Evolutionary conservation across 2,113 vertebrate species (phyloP).

Genomic region (Bubo bubo): DNA sequence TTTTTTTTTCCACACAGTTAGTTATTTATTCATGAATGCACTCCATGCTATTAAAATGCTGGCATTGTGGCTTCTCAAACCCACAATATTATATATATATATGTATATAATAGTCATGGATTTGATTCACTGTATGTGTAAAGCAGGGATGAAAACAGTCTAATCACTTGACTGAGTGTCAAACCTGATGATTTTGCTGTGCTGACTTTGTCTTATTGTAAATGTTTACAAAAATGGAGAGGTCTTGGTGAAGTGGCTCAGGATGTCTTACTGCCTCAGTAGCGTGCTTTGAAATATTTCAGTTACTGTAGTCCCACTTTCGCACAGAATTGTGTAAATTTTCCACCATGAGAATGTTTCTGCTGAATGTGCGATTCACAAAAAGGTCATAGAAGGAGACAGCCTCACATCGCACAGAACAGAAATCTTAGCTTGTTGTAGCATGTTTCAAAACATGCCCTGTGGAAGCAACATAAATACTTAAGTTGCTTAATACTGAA

Average conservation of each 20-base stretch:
- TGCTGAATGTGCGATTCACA: neutral
- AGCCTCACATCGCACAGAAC: accelerated
- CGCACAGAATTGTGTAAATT: neutral
- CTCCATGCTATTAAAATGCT: neutral
- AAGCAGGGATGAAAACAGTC: neutral
- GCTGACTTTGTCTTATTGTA: neutral
- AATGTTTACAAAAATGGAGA: neutral
- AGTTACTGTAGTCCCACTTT: neutral
- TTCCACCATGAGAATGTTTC: accelerated
- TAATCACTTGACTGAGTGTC: neutral
- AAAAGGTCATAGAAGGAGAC: neutral
- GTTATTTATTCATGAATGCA: neutral
- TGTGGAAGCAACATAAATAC: neutral
- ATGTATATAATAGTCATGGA: neutral
- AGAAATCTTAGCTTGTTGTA: neutral
- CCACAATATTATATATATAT: neutral
- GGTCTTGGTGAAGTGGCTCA: neutral
- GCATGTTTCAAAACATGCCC: neutral
- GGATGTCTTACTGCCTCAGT: neutral
- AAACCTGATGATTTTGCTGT: neutral
- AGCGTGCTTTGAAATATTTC: neutral
- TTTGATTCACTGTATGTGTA: neutral
- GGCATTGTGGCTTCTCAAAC: neutral
- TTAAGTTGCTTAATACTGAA: neutral
- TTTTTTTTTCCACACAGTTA: neutral